Evolutionary conservation across 2,888 invertebrate species (phyloP).

Genomic region (Acleris sparsana): DNA sequence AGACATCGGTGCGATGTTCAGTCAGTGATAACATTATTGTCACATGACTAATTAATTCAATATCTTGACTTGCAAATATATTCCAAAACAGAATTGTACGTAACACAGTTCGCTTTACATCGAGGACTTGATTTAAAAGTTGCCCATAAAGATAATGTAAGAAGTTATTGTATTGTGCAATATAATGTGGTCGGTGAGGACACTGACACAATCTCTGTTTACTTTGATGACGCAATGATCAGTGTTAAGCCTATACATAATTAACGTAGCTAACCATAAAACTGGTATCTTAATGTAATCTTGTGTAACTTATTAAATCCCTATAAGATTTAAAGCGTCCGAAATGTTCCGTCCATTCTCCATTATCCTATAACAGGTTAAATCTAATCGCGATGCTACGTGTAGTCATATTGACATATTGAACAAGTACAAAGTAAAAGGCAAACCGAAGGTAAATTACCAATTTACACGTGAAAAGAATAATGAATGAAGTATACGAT

Average conservation of each 20-base stretch:
- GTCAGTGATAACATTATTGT: constrained; percentile 32
- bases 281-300: constrained; percentile 13
- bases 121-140: constrained; percentile 1
- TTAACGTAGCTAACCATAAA: constrained; percentile 21
- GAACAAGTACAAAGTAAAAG: neutral
- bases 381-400: neutral
- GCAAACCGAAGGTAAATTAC: constrained; percentile 5
- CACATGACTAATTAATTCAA: constrained; percentile 24
- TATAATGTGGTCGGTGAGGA: neutral
- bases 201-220: constrained; percentile 10
- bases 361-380: neutral
- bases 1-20: constrained; percentile 12
- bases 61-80: constrained; percentile 27
- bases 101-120: neutral
- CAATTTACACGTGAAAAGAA: constrained; percentile 21
- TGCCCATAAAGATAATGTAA: constrained; percentile 5
- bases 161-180: constrained; percentile 21
- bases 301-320: constrained; percentile 9
- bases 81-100: neutral
- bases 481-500: neutral
- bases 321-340: neutral
- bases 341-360: neutral
- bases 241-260: constrained; percentile 11
- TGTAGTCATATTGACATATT: neutral
- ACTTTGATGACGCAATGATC: constrained; percentile 12